phyloP scores from a whole-genome alignment of 2,113 vertebrate genomes.

The Alexandromys fortis region DNA sequence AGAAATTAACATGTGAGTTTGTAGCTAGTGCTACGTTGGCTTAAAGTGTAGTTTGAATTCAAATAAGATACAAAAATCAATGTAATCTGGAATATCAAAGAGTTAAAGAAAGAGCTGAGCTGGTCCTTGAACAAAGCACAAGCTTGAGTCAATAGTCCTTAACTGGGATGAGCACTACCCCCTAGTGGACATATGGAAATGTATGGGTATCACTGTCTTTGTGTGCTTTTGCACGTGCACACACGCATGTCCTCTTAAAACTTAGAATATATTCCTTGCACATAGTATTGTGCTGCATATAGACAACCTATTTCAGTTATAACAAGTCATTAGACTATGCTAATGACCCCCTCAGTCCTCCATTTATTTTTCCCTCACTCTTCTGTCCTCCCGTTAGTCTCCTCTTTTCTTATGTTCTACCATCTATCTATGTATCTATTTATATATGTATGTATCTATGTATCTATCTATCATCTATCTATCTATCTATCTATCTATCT shows the following conservation, averaged over 20 bases:
- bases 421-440: not conserved
- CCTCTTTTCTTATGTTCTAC: not conserved
- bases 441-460: not conserved
- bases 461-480: not conserved
- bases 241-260: not conserved
- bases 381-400: not conserved
- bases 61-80: slow-evolving; percentile 53
- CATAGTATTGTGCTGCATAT: not conserved
- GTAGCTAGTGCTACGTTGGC: not conserved
- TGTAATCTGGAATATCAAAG: slow-evolving; percentile 32
- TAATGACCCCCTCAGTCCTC: not conserved
- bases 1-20: slow-evolving; percentile 35
- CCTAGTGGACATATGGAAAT: not conserved
- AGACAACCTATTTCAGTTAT: not conserved
- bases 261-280: not conserved
- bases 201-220: not conserved
- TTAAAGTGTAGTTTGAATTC: slow-evolving; percentile 39
- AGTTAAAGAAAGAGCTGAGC: slow-evolving; percentile 32
- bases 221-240: not conserved
- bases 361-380: not conserved
- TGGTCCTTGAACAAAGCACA: not conserved
- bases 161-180: not conserved
- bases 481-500: not conserved
- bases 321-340: not conserved
- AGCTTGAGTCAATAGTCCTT: not conserved